phyloP scores from a whole-genome alignment of 2,888 invertebrate species.

The Leuctra nigra region DNA sequence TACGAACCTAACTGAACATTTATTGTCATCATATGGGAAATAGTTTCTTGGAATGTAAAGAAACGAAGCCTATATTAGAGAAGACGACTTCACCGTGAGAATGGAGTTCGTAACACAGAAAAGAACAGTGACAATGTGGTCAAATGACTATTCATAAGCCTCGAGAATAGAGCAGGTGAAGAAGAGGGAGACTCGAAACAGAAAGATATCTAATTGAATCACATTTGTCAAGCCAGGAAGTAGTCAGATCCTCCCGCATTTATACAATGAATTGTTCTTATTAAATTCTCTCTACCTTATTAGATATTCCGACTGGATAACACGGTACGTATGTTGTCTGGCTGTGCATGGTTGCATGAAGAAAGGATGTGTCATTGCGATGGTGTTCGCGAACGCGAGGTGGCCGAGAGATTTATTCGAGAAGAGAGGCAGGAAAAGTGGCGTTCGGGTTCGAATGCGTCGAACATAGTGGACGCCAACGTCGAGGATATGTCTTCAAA shows the following conservation, averaged over 20 bases:
- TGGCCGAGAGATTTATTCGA: conserved; percentile 19
- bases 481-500: too few species aligned
- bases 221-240: conserved; percentile 25
- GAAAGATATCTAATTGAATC: background rate
- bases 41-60: too few species aligned
- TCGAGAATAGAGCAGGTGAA: background rate
- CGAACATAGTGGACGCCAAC: too few species aligned
- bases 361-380: conserved; percentile 25
- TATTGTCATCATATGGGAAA: too few species aligned
- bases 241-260: background rate
- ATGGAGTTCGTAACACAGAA: too few species aligned
- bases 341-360: conserved; percentile 21
- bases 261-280: conserved; percentile 13
- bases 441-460: too few species aligned
- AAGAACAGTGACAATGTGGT: background rate
- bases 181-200: background rate
- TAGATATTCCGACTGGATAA: conserved; percentile 25
- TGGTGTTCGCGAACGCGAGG: conserved; percentile 12
- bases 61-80: too few species aligned
- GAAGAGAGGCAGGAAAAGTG: too few species aligned
- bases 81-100: too few species aligned
- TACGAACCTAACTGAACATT: too few species aligned
- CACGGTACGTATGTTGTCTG: conserved; percentile 7
- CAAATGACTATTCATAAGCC: background rate
- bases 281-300: conserved; percentile 17